Evolutionary conservation across 1,140 invertebrate genomes (phyloP).

Genomic region (Lutraria rhynchaena): DNA sequence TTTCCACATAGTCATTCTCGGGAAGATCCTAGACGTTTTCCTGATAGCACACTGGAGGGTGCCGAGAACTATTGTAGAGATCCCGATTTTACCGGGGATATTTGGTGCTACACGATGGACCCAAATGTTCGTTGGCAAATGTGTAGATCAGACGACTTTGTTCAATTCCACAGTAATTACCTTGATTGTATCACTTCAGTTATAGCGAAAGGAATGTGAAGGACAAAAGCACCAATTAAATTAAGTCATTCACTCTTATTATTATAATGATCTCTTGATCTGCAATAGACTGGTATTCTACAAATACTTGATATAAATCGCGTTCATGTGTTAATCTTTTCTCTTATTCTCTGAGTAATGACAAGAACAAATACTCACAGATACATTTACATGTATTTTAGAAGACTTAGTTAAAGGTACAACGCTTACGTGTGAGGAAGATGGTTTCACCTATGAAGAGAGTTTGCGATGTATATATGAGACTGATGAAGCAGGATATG

Average conservation of each 20-base stretch:
- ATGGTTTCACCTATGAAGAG: neutral
- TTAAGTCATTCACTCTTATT: too few relatives aligned
- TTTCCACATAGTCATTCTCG: constrained; percentile 12
- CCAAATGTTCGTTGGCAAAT: neutral
- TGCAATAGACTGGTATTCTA: too few relatives aligned
- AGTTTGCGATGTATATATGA: constrained; percentile 4
- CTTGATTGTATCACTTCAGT: too few relatives aligned
- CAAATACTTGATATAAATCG: too few relatives aligned
- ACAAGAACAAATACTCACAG: too few relatives aligned
- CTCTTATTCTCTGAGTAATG: neutral
- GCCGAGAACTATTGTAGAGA: neutral
- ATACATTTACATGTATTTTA: too few relatives aligned
- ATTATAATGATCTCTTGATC: too few relatives aligned
- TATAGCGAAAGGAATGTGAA: too few relatives aligned
- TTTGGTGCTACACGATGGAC: neutral
- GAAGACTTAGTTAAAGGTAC: too few relatives aligned
- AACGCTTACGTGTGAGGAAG: constrained; percentile 12
- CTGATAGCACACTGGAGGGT: too few relatives aligned
- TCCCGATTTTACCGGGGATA: neutral
- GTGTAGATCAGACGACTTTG: neutral
- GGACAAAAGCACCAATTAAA: too few relatives aligned
- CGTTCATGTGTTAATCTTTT: neutral
- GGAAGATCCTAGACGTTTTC: too few relatives aligned
- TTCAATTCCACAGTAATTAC: neutral
- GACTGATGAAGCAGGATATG: neutral